These are phyloP conservation scores for Monomorium pharaonis DNA, from an alignment of 1,140 invertebrate genomes.

Conservation along the genomic window DNA sequence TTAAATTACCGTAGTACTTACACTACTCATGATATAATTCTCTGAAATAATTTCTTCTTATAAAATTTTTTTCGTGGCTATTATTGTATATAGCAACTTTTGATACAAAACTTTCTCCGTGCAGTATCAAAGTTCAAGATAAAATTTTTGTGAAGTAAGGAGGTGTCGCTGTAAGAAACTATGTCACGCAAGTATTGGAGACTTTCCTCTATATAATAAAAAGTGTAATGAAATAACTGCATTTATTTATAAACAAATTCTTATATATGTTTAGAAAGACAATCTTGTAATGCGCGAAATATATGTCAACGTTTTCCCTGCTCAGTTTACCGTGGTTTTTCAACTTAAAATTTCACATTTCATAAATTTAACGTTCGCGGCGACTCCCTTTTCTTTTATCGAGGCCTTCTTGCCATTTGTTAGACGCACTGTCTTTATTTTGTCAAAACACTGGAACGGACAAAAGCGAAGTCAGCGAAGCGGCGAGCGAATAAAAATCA, in stretches of 20 bases:
- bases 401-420: background rate
- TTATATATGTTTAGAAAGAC: background rate
- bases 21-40: too few species aligned
- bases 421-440: background rate
- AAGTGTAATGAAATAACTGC: background rate
- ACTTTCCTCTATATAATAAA: background rate
- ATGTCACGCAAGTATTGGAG: too few species aligned
- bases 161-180: too few species aligned
- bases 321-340: conserved; percentile 3
- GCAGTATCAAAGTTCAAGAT: too few species aligned
- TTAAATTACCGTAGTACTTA: too few species aligned
- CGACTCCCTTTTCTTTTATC: conserved; percentile 9
- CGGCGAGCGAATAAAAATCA: conserved; percentile 38
- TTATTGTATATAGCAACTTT: too few species aligned
- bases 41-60: too few species aligned
- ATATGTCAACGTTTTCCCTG: background rate
- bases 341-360: conserved; percentile 15
- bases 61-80: too few species aligned
- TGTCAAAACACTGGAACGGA: conserved; percentile 41
- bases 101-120: too few species aligned
- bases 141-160: too few species aligned
- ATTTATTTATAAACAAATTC: background rate
- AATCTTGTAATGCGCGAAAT: background rate
- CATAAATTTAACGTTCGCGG: background rate
- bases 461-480: conserved; percentile 24